Base-by-base conservation (phyloP, 2,888 invertebrate species). In the Salpingus planirostris region DNA sequence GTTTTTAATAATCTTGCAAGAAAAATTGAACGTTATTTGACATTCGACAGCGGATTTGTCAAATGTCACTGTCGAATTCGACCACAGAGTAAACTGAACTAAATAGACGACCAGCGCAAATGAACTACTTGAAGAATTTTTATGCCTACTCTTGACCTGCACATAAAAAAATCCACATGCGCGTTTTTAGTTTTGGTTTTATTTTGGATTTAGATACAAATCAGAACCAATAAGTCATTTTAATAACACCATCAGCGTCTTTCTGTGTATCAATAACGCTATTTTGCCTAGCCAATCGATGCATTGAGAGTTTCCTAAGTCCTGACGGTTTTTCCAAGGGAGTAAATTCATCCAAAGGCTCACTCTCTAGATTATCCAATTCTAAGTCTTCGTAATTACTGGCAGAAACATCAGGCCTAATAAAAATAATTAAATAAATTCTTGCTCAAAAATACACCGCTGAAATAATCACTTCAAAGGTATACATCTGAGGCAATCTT, bases 201-300 rank as follows among this genome's bases (percentile, higher is more conserved):
- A n/a, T n/a, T n/a, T n/a, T n/a, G n/a, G n/a, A n/a, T n/a, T n/a
- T n/a, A n/a, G n/a, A n/a, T n/a, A n/a, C n/a, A 18, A 18, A 30
- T 64, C 70, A 88, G 65, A 87, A 87, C 89, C 89, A 89, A 62
- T 88, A 87, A 0, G 88, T 85, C 71, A 89, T 78, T 59, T 80
- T 85, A 62, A 89, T 81, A 29, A 78, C 78, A 8, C 89, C 89
- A 52, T 85, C 80, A 2, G 75, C 69, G 47, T 82, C 79, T 37
- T 80, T 73, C 41, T 87, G 88, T 1, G 88, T 88, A 50, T 89
- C 88, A 71, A 89, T 75, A 7, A 78, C 71, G 61, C 87, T 88
- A 31, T 79, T 71, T 61, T 89, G 89, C 5, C 86, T 74, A 6
- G 80, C 80, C 18, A 90, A 64, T 50, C 78, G 74, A 23, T 76